Conservation (phyloP, 2,797 vertebrate species). For the Cyprinodon diabolis region DNA sequence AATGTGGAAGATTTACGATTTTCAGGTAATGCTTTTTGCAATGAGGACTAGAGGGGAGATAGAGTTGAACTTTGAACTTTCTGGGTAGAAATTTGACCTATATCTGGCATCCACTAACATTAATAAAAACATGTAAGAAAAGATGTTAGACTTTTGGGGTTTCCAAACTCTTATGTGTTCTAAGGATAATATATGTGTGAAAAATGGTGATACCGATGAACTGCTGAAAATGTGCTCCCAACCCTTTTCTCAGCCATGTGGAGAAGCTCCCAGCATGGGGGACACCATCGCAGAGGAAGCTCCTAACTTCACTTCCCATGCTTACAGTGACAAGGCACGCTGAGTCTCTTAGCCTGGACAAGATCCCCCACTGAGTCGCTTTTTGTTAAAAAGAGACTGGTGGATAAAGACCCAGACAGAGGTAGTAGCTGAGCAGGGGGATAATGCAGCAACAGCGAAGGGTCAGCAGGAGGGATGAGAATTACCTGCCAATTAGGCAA, state of each 20-base stretch:
- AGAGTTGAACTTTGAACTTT: background rate
- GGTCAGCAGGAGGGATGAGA: slow-evolving; percentile 67
- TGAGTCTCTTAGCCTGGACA: slow-evolving; percentile 63
- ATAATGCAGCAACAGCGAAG: slow-evolving; percentile 72
- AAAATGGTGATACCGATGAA: slow-evolving; percentile 42
- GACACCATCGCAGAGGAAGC: slow-evolving; percentile 67
- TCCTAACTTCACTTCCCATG: slow-evolving; percentile 70
- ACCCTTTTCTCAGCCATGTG: slow-evolving; percentile 74
- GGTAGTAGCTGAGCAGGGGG: slow-evolving; percentile 43
- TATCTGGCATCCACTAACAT: background rate
- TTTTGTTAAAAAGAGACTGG: slow-evolving; percentile 45
- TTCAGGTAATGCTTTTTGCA: background rate
- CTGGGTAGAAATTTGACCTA: background rate
- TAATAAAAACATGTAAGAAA: background rate
- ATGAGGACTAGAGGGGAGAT: background rate
- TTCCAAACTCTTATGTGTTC: background rate
- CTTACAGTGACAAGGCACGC: slow-evolving; percentile 67
- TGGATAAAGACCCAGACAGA: slow-evolving; percentile 63
- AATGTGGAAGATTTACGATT: background rate
- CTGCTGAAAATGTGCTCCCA: slow-evolving; percentile 68
- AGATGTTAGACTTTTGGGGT: background rate
- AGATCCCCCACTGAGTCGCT: slow-evolving; percentile 63
- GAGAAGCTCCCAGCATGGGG: slow-evolving; percentile 74
- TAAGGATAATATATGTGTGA: background rate
- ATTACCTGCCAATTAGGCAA: slow-evolving; percentile 89